A percentile compares a stretch with the other conserved stretches of the same genome.
These are phyloP conservation scores for Stichodactyla mertensii DNA, from an alignment of 64 coral and sea anemone genomes.

Conservation along the genomic window DNA sequence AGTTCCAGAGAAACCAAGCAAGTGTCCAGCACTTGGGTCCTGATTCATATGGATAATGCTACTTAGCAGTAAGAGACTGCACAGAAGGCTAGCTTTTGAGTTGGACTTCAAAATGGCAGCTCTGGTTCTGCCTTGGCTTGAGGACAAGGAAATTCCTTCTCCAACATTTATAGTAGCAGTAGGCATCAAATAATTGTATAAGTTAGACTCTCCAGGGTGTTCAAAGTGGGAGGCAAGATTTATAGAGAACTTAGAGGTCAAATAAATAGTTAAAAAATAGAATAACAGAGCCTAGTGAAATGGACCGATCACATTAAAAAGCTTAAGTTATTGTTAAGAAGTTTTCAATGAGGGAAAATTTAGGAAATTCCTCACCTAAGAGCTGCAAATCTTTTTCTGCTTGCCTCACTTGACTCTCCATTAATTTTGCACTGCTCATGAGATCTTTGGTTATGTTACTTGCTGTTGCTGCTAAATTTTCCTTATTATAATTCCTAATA, in stretches of 20 bases:
- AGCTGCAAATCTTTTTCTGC: constrained; percentile 56
- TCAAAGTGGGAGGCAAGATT: too few relatives aligned
- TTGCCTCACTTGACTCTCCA: constrained; percentile 63
- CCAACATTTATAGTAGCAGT: too few relatives aligned
- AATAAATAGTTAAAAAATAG: too few relatives aligned
- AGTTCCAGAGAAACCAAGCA: not conserved
- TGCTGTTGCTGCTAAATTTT: constrained; percentile 86
- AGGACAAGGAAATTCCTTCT: too few relatives aligned
- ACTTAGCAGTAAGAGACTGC: not conserved
- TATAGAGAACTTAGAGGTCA: too few relatives aligned
- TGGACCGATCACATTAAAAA: too few relatives aligned
- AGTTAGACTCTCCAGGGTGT: too few relatives aligned
- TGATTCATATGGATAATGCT: constrained; percentile 6
- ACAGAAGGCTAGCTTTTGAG: not conserved
- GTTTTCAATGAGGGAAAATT: not conserved
- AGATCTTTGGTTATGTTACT: constrained; percentile 93
- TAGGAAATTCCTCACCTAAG: constrained; percentile 41
- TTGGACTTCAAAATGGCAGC: constrained; percentile 36
- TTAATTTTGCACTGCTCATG: constrained; percentile 78
- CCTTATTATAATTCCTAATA: constrained; percentile 84
- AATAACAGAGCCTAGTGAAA: too few relatives aligned
- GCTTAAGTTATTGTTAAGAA: too few relatives aligned
- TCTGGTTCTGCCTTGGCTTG: not conserved
- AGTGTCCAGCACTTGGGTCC: constrained; percentile 20
- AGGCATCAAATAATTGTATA: too few relatives aligned